Evolutionary conservation across 2,797 vertebrate genomes (phyloP).

Genomic region (Uromys caudimaculatus): DNA sequence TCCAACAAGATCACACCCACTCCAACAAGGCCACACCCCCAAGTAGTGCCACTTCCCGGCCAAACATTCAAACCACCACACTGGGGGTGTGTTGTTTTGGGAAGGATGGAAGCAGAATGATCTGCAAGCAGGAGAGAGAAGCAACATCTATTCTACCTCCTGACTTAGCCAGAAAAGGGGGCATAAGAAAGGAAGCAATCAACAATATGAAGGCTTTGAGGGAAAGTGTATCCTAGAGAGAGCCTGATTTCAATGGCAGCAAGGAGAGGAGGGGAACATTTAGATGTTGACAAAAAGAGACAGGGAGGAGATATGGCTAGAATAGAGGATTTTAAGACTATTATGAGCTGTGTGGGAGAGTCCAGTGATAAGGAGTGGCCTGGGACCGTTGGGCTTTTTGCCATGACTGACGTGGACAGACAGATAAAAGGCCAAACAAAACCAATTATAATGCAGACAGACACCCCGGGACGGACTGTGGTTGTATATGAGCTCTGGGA

Average conservation of each 20-base stretch:
- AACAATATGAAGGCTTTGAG: neutral
- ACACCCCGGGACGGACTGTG: neutral
- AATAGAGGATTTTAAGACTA: neutral
- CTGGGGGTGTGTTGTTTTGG: slow-evolving; percentile 22
- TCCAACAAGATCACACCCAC: neutral
- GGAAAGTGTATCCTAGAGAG: neutral
- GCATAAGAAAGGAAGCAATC: slow-evolving; percentile 7
- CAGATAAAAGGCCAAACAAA: neutral
- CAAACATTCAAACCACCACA: neutral
- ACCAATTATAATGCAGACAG: neutral
- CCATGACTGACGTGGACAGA: neutral
- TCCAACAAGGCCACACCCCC: neutral
- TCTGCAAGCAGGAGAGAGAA: slow-evolving; percentile 34
- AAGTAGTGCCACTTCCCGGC: neutral
- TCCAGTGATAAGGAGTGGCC: neutral
- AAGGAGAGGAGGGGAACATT: neutral
- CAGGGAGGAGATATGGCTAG: neutral
- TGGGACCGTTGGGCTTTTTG: slow-evolving; percentile 18
- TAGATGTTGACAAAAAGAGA: slow-evolving; percentile 8
- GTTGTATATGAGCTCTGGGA: neutral
- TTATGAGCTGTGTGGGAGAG: neutral
- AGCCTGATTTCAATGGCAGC: neutral
- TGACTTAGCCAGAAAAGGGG: slow-evolving; percentile 4
- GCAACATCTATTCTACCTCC: neutral
- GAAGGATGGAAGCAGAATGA: slow-evolving; percentile 31